Conservation (phyloP, 2,797 vertebrate species). For the Buceros bicornis region DNA sequence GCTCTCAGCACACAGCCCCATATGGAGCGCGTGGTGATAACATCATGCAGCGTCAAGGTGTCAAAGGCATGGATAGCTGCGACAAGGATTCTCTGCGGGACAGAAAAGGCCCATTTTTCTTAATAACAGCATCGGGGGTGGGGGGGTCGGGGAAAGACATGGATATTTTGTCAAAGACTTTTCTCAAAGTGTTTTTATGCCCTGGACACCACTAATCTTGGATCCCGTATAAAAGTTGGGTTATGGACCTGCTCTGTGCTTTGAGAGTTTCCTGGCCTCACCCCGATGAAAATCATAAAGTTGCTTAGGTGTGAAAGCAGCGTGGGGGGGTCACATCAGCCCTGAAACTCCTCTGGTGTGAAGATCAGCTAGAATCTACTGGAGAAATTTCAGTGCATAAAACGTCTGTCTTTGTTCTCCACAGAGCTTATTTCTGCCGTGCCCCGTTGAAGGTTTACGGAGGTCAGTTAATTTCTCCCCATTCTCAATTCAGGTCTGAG, state of each 20-base stretch:
- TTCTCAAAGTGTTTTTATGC: not conserved
- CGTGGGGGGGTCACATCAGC: not conserved
- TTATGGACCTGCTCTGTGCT: not conserved
- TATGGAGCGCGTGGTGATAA: not conserved
- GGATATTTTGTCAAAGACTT: constrained; percentile 20
- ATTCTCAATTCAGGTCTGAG: not conserved
- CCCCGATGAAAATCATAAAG: not conserved
- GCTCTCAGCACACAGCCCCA: not conserved
- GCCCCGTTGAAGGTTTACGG: not conserved
- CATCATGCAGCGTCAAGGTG: not conserved
- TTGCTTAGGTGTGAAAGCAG: not conserved
- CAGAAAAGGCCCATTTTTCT: constrained; percentile 7
- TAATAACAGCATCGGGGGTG: not conserved
- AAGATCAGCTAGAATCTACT: not conserved
- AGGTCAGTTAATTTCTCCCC: not conserved
- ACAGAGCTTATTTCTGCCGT: not conserved
- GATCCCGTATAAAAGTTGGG: not conserved
- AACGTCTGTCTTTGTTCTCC: not conserved
- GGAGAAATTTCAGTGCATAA: not conserved
- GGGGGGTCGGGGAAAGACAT: not conserved
- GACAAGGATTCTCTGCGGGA: not conserved
- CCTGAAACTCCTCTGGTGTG: not conserved
- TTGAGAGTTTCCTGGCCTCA: constrained; percentile 6
- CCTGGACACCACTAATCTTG: not conserved
- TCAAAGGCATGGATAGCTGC: constrained; percentile 26